Base-by-base conservation (phyloP, 2,797 vertebrate species). In the Pelochelys cantorii region DNA sequence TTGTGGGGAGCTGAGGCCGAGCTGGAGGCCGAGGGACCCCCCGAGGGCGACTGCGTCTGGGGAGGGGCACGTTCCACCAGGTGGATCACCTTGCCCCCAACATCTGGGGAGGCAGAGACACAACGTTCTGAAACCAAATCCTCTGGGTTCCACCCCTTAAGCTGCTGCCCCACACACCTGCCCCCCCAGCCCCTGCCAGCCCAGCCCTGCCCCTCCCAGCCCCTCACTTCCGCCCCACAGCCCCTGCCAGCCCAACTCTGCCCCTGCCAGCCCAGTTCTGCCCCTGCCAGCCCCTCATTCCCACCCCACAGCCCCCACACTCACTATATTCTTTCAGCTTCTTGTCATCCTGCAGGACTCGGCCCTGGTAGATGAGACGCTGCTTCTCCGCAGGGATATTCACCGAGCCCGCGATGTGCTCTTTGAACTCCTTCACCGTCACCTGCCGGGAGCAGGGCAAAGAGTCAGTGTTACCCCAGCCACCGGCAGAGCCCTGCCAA, bases 51-150 rank as follows among this genome's bases (percentile, higher is more conserved):
- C 96, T 99, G 99, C 29, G 98, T 97, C 60, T 99, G 99, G 82
- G 99, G 99, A 10, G 99, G 99, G 1, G 99, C 99, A 12, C 99
- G 98, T 94, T 99, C 99, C 93, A 99, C 99, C 14, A 99, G 97
- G 92, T 99, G 99, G 91, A 99, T 99, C 88, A 99, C 99, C 92
- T 99, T 99, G 37, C 99, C 99, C 81, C 98, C 98, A 74, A 99
- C 99, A 97, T 99, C 99, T 99, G 90, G 90, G 93, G 62, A 27
- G 37, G 34, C 80, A 29, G 18, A 22, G 55, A 5, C 20, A 29
- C 10, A 79, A 5, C 15, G 65, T 54, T 29, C 85, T 25, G 53
- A 74, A 68, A 56, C 79, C 1, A 56, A 77, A 84, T 31, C 10
- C 15, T 23, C 22, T 37, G 74, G 7, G 11, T 12, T 79, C 48